phyloP scores from a whole-genome alignment of 2,113 vertebrate genomes.

The Isichthys henryi region DNA sequence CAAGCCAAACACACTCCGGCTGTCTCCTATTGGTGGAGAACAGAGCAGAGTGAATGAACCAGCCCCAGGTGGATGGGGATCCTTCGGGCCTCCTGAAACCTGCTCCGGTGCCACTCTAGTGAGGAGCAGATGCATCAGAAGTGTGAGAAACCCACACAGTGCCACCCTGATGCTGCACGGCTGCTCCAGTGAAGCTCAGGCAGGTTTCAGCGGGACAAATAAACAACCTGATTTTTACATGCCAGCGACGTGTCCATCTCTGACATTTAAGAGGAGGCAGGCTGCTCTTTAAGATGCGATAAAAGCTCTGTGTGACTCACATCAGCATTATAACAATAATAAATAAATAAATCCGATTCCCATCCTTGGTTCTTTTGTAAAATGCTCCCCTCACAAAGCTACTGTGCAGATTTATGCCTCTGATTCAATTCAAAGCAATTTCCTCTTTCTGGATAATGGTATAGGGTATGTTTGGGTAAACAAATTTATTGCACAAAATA shows the following conservation, averaged over 20 bases:
- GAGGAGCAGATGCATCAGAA: neutral
- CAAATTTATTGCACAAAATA: slow-evolving; percentile 15
- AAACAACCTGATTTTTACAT: neutral
- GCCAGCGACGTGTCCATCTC: neutral
- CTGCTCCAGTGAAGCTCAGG: neutral
- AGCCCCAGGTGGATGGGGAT: neutral
- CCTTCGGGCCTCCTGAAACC: slow-evolving; percentile 18
- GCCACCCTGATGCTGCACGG: neutral
- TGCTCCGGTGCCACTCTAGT: neutral
- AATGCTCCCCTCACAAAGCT: neutral
- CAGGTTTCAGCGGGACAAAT: neutral
- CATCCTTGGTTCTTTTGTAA: slow-evolving; percentile 7
- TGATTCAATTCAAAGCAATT: slow-evolving; percentile 8
- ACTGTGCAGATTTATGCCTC: neutral
- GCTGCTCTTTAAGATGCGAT: slow-evolving; percentile 17
- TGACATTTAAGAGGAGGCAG: slow-evolving; percentile 14
- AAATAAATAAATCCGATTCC: neutral
- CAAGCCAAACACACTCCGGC: too few species aligned
- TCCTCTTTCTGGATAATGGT: neutral
- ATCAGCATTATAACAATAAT: neutral
- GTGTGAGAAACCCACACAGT: neutral
- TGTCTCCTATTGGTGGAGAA: neutral
- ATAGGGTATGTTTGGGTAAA: slow-evolving; percentile 8
- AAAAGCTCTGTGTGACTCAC: slow-evolving; percentile 19
- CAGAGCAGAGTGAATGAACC: neutral